Conservation (phyloP, 2,888 invertebrate species). For the Trichogramma evanescens region DNA sequence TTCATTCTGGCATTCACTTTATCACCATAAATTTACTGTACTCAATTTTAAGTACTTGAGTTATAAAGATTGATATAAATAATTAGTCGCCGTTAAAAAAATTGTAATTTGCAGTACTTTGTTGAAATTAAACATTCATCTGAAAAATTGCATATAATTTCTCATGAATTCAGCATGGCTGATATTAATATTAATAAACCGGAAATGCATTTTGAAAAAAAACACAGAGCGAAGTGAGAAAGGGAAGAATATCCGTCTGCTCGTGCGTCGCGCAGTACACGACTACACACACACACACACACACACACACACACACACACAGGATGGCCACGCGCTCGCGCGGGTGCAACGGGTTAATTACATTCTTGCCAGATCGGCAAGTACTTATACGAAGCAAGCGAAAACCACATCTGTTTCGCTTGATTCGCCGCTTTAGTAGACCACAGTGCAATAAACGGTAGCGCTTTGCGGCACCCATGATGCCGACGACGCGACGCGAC, state of each 20-base stretch:
- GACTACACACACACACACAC: no score
- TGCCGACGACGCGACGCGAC: slow-evolving; percentile 1
- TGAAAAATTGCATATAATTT: no score
- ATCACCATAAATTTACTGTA: no score
- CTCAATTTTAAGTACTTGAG: no score
- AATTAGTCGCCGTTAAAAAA: no score
- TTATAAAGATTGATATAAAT: no score
- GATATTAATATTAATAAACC: not conserved
- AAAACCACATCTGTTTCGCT: slow-evolving; percentile 30
- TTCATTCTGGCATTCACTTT: no score
- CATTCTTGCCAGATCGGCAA: slow-evolving; percentile 32
- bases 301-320: no score
- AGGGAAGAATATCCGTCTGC: not conserved
- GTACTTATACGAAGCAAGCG: slow-evolving; percentile 34
- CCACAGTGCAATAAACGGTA: slow-evolving; percentile 41
- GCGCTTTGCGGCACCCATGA: slow-evolving; percentile 27
- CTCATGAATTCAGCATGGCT: no score
- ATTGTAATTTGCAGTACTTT: no score
- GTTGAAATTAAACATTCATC: no score
- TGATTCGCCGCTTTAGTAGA: slow-evolving; percentile 37
- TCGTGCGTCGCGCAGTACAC: no score
- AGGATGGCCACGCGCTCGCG: not conserved
- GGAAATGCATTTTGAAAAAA: not conserved
- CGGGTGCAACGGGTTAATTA: slow-evolving; percentile 33
- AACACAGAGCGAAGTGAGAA: not conserved